Base-by-base conservation (phyloP, 2,888 invertebrate species). In the Temnothorax unifasciatus region DNA sequence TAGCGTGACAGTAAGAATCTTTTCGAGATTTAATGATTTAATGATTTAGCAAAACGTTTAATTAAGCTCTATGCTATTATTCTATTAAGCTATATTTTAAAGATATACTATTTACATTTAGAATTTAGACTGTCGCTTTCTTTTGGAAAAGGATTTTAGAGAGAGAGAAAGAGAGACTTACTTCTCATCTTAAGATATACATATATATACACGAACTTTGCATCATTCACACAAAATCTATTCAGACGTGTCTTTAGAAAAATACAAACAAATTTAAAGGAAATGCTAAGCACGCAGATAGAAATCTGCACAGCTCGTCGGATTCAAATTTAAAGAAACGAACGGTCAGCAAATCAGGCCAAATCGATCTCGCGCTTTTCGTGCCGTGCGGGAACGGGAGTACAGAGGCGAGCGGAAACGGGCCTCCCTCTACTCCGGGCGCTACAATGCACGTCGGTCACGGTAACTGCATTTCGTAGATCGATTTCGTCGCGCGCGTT, bases 401-500 rank as follows among this genome's bases (percentile, higher is more conserved):
- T 84, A 57, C 68, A 73, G 71, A 73, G 71, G 63, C 83, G 68
- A 84, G 50, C 75, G 84, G 81, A 85, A 89, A 87, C 87, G 66
- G 63, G 83, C 86, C 47, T 11, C 66, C 52, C 52, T n/a, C 66
- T 63, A 71, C 25, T 47, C 25, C 84, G 59, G 59, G 50, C 41
- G 84, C 76, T 77, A 86, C 88, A 89, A 89, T 87, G 86, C 82
- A 84, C 84, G 84, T 82, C 82, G 82, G 64, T 82, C 82, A 71
- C 71, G 75, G 74, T 82, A 74, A 44, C 84, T 47, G 83, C 52
- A 63, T 76, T 74, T 44, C 83, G 52, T 83, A 77, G 88, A 89
- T 89, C 87, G 89, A 89, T 89, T 83, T 86, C 90, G 82, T 83
- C 83, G 83, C 79, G 79, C 66, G 82, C 84, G 54, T 77, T 85